These are phyloP conservation scores for Pyrrhosoma nymphula DNA, from an alignment of 2,888 invertebrate species.

Conservation along the genomic window DNA sequence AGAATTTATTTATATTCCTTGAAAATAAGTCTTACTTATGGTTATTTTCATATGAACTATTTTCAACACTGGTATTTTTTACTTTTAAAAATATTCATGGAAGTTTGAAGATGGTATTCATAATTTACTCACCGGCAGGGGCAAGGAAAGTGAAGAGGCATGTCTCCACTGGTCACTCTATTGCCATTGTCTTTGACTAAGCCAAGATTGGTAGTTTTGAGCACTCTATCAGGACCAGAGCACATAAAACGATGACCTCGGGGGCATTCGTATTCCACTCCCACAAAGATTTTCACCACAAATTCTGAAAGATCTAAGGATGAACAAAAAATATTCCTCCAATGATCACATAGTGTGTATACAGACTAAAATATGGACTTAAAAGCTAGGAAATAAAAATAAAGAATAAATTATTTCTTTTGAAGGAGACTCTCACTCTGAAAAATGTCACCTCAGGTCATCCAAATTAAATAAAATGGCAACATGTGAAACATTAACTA, in stretches of 20 bases:
- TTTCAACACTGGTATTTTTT: too few species aligned
- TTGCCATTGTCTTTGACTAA: constrained; percentile 90
- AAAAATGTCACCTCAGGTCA: too few species aligned
- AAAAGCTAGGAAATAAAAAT: too few species aligned
- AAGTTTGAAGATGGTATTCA: neutral
- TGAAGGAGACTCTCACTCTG: too few species aligned
- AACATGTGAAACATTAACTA: too few species aligned
- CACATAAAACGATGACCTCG: constrained; percentile 98
- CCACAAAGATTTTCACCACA: constrained; percentile 94
- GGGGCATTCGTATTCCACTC: constrained; percentile 98
- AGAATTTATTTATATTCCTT: neutral
- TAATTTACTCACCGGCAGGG: constrained; percentile 84
- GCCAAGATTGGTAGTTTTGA: constrained; percentile 86
- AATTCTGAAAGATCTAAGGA: constrained; percentile 80
- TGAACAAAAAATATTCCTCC: neutral
- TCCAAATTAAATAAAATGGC: too few species aligned
- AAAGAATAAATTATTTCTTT: too few species aligned
- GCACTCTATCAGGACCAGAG: constrained; percentile 90
- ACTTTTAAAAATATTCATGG: too few species aligned
- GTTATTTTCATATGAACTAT: too few species aligned
- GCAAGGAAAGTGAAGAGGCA: constrained; percentile 94
- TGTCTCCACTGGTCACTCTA: constrained; percentile 90
- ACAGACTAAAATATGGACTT: too few species aligned
- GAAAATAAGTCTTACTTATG: neutral
- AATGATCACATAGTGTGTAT: neutral